phyloP scores from a whole-genome alignment of 2,888 invertebrate genomes.

The Alviniconcha strummeri region DNA sequence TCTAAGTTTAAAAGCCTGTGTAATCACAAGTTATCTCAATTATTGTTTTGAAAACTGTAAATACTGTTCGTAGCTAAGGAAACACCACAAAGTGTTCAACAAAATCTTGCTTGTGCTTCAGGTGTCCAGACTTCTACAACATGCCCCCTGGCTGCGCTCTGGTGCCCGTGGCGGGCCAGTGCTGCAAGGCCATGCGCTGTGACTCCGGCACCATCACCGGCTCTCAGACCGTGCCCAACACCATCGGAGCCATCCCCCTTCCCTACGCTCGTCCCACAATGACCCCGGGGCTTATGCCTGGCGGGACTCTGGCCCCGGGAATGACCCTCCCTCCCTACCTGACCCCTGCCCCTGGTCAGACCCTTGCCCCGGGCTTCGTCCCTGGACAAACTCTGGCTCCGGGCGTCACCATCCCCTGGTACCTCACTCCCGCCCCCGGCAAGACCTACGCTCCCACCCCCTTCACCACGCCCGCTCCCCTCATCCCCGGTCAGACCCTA shows the following conservation, averaged over 20 bases:
- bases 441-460: constrained; percentile 47
- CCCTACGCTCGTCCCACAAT: constrained; percentile 47
- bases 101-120: constrained; percentile 27
- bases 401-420: constrained; percentile 39
- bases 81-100: too few relatives aligned
- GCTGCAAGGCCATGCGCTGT: constrained; percentile 56
- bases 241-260: constrained; percentile 55
- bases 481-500: constrained; percentile 38
- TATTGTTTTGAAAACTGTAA: too few relatives aligned
- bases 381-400: constrained; percentile 51
- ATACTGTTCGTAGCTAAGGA: too few relatives aligned
- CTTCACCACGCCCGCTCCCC: constrained; percentile 24
- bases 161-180: constrained; percentile 46
- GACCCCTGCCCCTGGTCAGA: constrained; percentile 36
- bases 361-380: constrained; percentile 41
- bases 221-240: constrained; percentile 55
- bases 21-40: too few relatives aligned
- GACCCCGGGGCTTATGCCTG: constrained; percentile 46
- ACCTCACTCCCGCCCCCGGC: constrained; percentile 49
- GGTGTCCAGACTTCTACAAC: constrained; percentile 58
- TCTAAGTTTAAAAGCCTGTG: too few relatives aligned
- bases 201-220: constrained; percentile 54
- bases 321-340: constrained; percentile 37
- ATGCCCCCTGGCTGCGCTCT: constrained; percentile 56
- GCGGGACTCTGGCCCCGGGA: constrained; percentile 48